phyloP scores from a whole-genome alignment of 2,888 invertebrate species.

The Hoplodrina blanda region DNA sequence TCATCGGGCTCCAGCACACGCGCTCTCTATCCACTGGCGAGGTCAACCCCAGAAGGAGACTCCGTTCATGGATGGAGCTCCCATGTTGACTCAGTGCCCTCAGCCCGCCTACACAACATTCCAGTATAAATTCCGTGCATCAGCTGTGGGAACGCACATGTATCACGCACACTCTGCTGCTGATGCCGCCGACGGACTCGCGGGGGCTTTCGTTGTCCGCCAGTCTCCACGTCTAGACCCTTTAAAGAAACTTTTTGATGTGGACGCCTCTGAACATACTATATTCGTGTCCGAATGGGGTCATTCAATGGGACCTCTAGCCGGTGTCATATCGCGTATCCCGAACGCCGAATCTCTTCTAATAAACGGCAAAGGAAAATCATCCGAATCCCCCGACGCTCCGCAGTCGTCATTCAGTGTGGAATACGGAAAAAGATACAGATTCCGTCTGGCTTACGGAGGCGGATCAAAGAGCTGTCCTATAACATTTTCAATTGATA shows the following conservation, averaged over 20 bases:
- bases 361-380: conserved; percentile 92
- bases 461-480: conserved; percentile 93
- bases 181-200: conserved; percentile 92
- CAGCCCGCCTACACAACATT: conserved; percentile 94
- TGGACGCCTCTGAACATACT: conserved; percentile 93
- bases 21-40: conserved; percentile 94
- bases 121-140: conserved; percentile 94
- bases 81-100: conserved; percentile 94
- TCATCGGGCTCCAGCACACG: conserved; percentile 93
- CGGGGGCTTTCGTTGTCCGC: conserved; percentile 93
- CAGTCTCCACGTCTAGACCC: conserved; percentile 92
- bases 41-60: conserved; percentile 93
- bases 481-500: conserved; percentile 92
- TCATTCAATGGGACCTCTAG: conserved; percentile 88
- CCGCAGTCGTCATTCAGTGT: conserved; percentile 89
- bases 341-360: conserved; percentile 89
- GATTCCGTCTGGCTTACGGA: conserved; percentile 92
- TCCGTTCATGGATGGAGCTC: conserved; percentile 95
- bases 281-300: conserved; percentile 94
- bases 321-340: conserved; percentile 81
- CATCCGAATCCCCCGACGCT: conserved; percentile 80
- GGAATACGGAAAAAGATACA: conserved; percentile 90
- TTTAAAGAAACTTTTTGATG: conserved; percentile 92
- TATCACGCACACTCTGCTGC: conserved; percentile 94
- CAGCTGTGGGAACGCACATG: conserved; percentile 93